Percentiles rank a stretch among this genome's conserved stretches.
These are phyloP conservation scores for Camarhynchus parvulus DNA, from an alignment of 2,113 vertebrate genomes.

Conservation along the genomic window DNA sequence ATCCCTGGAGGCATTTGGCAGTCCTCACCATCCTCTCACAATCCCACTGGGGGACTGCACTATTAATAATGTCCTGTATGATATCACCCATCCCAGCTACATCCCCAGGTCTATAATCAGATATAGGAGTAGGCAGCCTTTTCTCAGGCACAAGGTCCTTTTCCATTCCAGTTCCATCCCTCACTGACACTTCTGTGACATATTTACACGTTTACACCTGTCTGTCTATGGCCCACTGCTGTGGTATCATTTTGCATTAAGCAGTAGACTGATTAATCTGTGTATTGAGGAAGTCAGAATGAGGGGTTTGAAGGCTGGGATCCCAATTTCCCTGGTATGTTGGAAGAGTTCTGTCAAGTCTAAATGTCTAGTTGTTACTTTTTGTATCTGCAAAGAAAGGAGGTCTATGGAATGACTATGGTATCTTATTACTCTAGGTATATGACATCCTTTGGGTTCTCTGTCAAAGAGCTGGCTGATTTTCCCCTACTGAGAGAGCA, in stretches of 20 bases:
- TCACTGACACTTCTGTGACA: not conserved
- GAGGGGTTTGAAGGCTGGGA: not conserved
- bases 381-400: not conserved
- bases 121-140: not conserved
- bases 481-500: not conserved
- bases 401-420: not conserved
- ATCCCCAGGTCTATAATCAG: not conserved
- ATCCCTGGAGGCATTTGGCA: not conserved
- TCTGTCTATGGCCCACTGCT: not conserved
- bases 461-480: not conserved
- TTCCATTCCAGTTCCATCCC: not conserved
- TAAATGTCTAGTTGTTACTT: not conserved
- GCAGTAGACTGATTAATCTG: not conserved
- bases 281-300: not conserved
- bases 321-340: not conserved
- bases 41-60: not conserved
- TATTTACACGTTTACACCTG: not conserved
- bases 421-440: not conserved
- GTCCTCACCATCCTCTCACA: constrained; percentile 1
- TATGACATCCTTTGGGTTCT: not conserved
- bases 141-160: not conserved
- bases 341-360: not conserved
- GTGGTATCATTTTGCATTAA: not conserved
- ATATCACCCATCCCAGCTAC: not conserved
- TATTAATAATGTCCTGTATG: not conserved